These are phyloP conservation scores for Hirtodrosophila trivittata DNA, from an alignment of 2,888 invertebrate species.

Conservation along the genomic window DNA sequence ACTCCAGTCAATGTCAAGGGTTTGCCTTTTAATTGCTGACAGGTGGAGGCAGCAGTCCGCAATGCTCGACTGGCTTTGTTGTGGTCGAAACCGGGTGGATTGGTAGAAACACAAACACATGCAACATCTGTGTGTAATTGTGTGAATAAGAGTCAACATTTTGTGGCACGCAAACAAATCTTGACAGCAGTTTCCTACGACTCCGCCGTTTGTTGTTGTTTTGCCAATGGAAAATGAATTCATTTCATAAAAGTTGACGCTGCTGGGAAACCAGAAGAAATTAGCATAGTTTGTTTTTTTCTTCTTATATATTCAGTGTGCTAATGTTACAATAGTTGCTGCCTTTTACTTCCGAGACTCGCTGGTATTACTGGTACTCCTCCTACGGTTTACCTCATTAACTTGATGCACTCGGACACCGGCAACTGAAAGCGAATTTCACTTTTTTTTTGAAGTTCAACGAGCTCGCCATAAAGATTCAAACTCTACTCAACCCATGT, in stretches of 20 bases:
- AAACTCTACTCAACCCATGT: constrained; percentile 31
- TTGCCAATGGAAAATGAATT: constrained; percentile 59
- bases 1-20: constrained; percentile 45
- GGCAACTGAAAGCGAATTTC: constrained; percentile 67
- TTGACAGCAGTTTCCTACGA: constrained; percentile 27
- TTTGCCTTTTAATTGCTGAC: constrained; percentile 53
- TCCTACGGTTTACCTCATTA: constrained; percentile 58
- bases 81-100: not conserved
- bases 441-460: constrained; percentile 72
- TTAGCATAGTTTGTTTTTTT: constrained; percentile 62
- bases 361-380: not conserved
- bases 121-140: constrained; percentile 66
- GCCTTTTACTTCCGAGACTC: constrained; percentile 52
- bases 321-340: constrained; percentile 63
- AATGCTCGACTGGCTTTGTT: constrained; percentile 31
- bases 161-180: constrained; percentile 72
- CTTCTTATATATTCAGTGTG: constrained; percentile 52
- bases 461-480: constrained; percentile 57
- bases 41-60: constrained; percentile 49
- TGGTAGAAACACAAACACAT: not conserved
- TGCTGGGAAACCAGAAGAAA: constrained; percentile 58
- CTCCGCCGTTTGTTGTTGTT: constrained; percentile 10
- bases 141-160: constrained; percentile 76
- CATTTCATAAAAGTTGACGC: constrained; percentile 58
- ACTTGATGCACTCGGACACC: constrained; percentile 46